Base-by-base conservation (phyloP, 2,113 vertebrate species). In the Gambusia affinis region DNA sequence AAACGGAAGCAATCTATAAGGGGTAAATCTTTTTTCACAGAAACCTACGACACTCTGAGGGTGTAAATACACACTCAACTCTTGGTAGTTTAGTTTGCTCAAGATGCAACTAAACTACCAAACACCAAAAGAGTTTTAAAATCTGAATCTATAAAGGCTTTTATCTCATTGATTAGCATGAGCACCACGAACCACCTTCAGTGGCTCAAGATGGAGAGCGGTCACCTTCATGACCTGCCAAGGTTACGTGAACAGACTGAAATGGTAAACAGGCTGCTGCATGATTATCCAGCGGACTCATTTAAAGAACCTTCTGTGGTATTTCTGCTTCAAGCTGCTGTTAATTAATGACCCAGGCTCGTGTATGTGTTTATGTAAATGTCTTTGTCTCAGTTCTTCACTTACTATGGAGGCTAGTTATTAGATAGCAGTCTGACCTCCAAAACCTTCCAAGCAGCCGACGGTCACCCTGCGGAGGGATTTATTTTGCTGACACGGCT, bases 291-390 rank as follows among this genome's bases (percentile, higher is more conserved):
- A 64, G 70, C 51, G 64, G 0, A 29, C 42, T 60, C 35, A 15
- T 85, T 82, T 79, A 81, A 33, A 47, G 57, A 30, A 57, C 78
- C 69, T 63, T 80, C 65, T 82, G 83, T 76, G 84, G 37, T 67
- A 71, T 28, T 47, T 71, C 64, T 73, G 39, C 80, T 81, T 70
- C 7, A 17, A 75, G 64, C 47, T 27, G 31, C 31, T 70, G 86
- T 79, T 84, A 88, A 87, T 87, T 82, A 79, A 73, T 78, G 66
- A 85, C 71, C 74, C 44, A 75, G 76, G 44, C 78, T 39, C 60
- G 65, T 74, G 77, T 80, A 80, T 81, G 37, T 77, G 33, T 64
- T 15, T 65, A 29, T 75, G 78, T 75, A 69, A 54, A 64, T 70
- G 65, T 42, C 76, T 67, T 70, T 73, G 60, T 67, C 60, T 70